phyloP scores from a whole-genome alignment of 2,797 vertebrate genomes.

The Nannoperca obscura region DNA sequence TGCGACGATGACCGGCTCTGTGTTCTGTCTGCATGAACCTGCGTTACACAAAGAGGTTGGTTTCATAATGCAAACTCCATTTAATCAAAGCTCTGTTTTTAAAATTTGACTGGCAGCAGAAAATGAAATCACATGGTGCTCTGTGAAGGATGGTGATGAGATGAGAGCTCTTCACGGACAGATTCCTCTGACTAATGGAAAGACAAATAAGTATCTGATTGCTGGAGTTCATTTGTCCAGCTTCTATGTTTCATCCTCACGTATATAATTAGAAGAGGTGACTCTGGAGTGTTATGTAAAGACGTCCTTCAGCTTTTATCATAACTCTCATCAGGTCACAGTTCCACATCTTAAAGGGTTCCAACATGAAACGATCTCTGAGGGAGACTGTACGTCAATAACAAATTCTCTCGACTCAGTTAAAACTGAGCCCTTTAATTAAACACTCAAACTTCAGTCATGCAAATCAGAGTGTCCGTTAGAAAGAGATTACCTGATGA shows the following conservation, averaged over 20 bases:
- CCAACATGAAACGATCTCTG: conserved; percentile 20
- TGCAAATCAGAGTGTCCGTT: conserved; percentile 16
- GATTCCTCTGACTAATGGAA: conserved; percentile 4
- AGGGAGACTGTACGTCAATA: conserved; percentile 4
- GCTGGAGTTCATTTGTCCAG: background rate
- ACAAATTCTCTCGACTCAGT: conserved; percentile 11
- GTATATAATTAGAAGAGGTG: conserved; percentile 20
- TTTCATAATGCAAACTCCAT: conserved; percentile 11
- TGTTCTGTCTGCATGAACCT: conserved; percentile 1
- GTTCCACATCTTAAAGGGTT: conserved; percentile 37
- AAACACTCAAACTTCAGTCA: conserved; percentile 34
- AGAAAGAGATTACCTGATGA: conserved; percentile 55
- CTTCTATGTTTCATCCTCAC: conserved; percentile 22
- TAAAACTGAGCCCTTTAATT: conserved; percentile 29
- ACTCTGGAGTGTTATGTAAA: conserved; percentile 38
- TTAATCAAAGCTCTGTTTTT: background rate
- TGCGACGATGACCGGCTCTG: background rate
- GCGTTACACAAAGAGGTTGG: background rate
- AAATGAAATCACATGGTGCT: conserved; percentile 37
- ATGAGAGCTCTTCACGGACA: conserved; percentile 4
- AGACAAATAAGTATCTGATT: background rate
- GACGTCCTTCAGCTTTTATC: conserved; percentile 11
- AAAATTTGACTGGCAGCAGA: background rate
- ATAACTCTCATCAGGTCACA: conserved; percentile 38
- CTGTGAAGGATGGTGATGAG: conserved; percentile 26